phyloP scores from a whole-genome alignment of 2,888 invertebrate genomes.

The Andrena camellia region DNA sequence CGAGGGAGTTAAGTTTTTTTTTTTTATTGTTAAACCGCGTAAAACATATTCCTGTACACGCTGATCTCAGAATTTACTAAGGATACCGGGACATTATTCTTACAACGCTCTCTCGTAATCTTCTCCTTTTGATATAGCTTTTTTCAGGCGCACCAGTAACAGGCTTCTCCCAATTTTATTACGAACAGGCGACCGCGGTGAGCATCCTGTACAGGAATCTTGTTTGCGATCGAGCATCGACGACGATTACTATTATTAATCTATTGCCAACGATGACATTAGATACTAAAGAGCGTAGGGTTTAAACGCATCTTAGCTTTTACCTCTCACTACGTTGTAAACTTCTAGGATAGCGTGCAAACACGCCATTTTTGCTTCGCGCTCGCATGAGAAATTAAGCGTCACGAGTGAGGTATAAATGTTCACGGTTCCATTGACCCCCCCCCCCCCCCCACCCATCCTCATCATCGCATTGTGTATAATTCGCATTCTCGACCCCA shows the following conservation, averaged over 20 bases:
- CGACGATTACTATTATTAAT: conserved; percentile 56
- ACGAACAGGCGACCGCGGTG: conserved; percentile 24
- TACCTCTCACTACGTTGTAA: conserved; percentile 56
- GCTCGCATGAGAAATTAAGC: conserved; percentile 38
- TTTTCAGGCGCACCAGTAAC: conserved; percentile 19
- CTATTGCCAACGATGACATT: conserved; percentile 62
- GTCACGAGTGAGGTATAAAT: conserved; percentile 31
- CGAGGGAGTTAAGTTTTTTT: conserved; percentile 67
- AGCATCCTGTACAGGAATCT: conserved; percentile 69
- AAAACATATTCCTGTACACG: conserved; percentile 70
- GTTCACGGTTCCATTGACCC: conserved; percentile 35
- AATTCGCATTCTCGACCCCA: conserved; percentile 40
- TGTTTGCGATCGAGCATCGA: conserved; percentile 45
- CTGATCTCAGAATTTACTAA: conserved; percentile 57
- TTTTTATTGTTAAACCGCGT: conserved; percentile 65
- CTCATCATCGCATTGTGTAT: conserved; percentile 58
- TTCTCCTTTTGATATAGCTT: conserved; percentile 53
- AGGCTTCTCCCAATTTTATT: conserved; percentile 27
- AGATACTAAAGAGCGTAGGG: conserved; percentile 56
- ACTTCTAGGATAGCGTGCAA: conserved; percentile 49
- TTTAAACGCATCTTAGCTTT: conserved; percentile 55
- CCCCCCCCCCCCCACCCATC: too few species aligned
- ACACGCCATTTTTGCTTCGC: conserved; percentile 52
- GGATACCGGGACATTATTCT: conserved; percentile 52
- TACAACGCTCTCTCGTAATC: conserved; percentile 61